These are phyloP conservation scores for Reticulitermes lucifugus DNA, from an alignment of 2,888 invertebrate species.

Conservation along the genomic window DNA sequence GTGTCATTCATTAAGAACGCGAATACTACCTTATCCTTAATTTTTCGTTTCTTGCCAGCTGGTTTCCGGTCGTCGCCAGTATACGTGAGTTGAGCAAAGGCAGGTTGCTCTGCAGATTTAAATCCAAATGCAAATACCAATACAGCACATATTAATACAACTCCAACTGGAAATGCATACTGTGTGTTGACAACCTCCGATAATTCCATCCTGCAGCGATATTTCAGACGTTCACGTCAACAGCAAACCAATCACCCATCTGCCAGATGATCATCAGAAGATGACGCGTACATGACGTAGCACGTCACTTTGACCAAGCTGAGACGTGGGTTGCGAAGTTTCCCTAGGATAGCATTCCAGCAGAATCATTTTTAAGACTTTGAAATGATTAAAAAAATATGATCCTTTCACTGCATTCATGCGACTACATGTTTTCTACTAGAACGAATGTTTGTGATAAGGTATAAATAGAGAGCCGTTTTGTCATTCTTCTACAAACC, in stretches of 20 bases:
- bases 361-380: too few species aligned
- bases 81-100: slow-evolving; percentile 77
- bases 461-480: neutral
- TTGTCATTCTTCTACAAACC: neutral
- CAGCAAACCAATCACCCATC: slow-evolving; percentile 25
- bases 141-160: slow-evolving; percentile 78
- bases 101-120: slow-evolving; percentile 83
- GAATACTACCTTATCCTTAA: slow-evolving; percentile 58
- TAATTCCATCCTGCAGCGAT: slow-evolving; percentile 57
- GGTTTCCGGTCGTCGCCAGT: slow-evolving; percentile 75
- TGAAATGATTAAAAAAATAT: neutral
- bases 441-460: too few species aligned
- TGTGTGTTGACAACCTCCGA: slow-evolving; percentile 62
- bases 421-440: neutral
- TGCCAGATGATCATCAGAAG: slow-evolving; percentile 36
- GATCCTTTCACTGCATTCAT: neutral
- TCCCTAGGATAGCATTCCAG: neutral
- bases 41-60: slow-evolving; percentile 72
- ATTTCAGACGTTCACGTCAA: slow-evolving; percentile 57
- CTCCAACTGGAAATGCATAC: slow-evolving; percentile 69
- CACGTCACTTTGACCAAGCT: neutral
- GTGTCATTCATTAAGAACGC: neutral
- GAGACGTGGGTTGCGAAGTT: neutral
- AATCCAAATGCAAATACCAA: slow-evolving; percentile 84
- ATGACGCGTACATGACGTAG: slow-evolving; percentile 40